phyloP scores from a whole-genome alignment of 2,888 invertebrate species.

The Cephus runcator region DNA sequence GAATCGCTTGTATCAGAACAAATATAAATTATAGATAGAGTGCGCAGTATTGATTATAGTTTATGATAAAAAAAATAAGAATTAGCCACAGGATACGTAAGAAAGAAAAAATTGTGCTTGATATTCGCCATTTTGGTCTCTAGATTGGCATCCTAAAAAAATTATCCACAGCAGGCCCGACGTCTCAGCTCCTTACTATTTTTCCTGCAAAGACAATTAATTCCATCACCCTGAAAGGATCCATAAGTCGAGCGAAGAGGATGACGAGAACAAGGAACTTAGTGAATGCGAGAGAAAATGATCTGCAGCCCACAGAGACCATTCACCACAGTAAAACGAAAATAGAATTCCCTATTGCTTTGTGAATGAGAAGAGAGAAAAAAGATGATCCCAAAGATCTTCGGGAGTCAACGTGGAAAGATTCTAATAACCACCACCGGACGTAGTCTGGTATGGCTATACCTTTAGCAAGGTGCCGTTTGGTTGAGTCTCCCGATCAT shows the following conservation, averaged over 20 bases:
- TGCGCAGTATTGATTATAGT: background rate
- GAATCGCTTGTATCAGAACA: background rate
- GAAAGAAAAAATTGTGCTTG: background rate
- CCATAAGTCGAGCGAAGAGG: no score
- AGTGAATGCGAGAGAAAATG: background rate
- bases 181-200: no score
- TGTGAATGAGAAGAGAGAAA: background rate
- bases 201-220: no score
- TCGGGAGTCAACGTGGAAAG: background rate
- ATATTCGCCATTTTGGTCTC: background rate
- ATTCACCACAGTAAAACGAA: background rate
- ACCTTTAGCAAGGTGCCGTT: slow-evolving; percentile 66
- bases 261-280: no score
- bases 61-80: background rate
- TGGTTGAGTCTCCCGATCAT: slow-evolving; percentile 52
- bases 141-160: background rate
- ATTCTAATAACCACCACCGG: slow-evolving; percentile 1
- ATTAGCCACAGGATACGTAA: background rate
- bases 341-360: background rate
- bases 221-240: no score
- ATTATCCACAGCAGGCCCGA: no score
- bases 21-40: background rate
- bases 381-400: background rate
- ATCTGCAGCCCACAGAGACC: background rate
- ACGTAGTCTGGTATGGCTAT: slow-evolving; percentile 32